A percentile compares a stretch with the other conserved stretches of the same genome.
Conservation (phyloP, 2,113 vertebrate species). For the Oncorhynchus nerka region DNA sequence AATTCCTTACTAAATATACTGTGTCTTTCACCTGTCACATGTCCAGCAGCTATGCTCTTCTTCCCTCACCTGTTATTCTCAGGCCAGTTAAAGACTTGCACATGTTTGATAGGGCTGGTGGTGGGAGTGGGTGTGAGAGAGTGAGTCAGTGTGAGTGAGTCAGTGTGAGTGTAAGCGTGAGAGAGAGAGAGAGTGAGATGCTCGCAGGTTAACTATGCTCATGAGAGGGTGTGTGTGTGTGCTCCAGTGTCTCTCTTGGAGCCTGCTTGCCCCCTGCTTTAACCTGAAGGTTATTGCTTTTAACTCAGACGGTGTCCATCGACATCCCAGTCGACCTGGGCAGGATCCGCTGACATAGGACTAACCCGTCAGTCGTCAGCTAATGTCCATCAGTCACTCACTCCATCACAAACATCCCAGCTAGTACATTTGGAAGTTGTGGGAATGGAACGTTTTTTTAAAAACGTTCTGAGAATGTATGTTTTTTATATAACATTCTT, state of each 20-base stretch:
- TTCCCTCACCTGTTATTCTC: slow-evolving; percentile 1
- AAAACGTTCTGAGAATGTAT: too few relatives aligned
- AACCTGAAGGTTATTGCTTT: slow-evolving; percentile 35
- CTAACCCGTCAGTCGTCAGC: slow-evolving; percentile 12
- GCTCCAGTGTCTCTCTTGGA: slow-evolving; percentile 17
- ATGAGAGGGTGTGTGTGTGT: slow-evolving; percentile 8
- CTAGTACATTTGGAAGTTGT: too few relatives aligned
- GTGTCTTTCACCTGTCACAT: too few relatives aligned
- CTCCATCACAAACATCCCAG: not conserved
- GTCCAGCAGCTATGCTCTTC: not conserved
- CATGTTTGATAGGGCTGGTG: too few relatives aligned
- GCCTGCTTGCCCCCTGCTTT: not conserved
- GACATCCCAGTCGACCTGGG: slow-evolving; percentile 10
- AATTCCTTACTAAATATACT: not conserved
- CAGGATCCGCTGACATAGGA: slow-evolving; percentile 56
- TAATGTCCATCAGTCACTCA: slow-evolving; percentile 16
- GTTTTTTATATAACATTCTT: too few relatives aligned
- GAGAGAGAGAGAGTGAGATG: not conserved
- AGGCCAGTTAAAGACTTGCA: not conserved
- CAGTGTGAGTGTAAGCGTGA: not conserved
- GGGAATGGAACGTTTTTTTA: too few relatives aligned
- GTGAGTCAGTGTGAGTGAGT: not conserved
- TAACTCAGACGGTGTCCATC: slow-evolving; percentile 8
- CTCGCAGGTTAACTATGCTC: slow-evolving; percentile 36
- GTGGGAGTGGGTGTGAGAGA: too few relatives aligned